A percentile compares a stretch with the other conserved stretches of the same genome.
Conservation (phyloP, 2,888 invertebrate species). For the Limenitis camilla region DNA sequence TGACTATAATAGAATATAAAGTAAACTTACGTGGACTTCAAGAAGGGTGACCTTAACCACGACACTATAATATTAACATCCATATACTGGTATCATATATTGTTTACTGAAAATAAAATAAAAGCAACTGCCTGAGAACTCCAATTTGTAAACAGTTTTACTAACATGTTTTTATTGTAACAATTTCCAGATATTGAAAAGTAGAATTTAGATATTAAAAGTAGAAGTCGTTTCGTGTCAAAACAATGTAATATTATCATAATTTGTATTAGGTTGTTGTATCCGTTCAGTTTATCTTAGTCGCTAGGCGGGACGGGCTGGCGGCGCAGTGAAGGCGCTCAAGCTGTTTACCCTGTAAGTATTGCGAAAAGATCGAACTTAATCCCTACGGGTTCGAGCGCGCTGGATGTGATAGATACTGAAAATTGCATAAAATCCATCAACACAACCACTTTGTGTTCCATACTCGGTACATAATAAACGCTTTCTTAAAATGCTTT, state of each 20-base stretch:
- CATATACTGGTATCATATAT: no score
- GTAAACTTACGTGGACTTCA: no score
- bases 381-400: conserved; percentile 63
- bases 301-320: conserved; percentile 30
- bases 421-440: conserved; percentile 75
- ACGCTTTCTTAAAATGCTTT: conserved; percentile 12
- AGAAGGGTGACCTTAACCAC: no score
- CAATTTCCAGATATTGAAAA: no score
- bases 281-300: conserved; percentile 9
- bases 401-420: conserved; percentile 71
- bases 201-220: no score
- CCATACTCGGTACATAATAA: conserved; percentile 25
- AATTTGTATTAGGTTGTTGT: conserved; percentile 4
- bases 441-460: conserved; percentile 62
- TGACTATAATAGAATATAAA: no score
- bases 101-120: no score
- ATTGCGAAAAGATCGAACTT: conserved; percentile 71
- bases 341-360: conserved; percentile 65
- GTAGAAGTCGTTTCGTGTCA: no score
- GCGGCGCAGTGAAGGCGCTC: conserved; percentile 30
- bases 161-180: no score
- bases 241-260: background rate
- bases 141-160: no score
- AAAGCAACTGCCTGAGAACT: no score
- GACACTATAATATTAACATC: no score